phyloP scores from a whole-genome alignment of 2,797 vertebrate species.

The Acropternis orthonyx region DNA sequence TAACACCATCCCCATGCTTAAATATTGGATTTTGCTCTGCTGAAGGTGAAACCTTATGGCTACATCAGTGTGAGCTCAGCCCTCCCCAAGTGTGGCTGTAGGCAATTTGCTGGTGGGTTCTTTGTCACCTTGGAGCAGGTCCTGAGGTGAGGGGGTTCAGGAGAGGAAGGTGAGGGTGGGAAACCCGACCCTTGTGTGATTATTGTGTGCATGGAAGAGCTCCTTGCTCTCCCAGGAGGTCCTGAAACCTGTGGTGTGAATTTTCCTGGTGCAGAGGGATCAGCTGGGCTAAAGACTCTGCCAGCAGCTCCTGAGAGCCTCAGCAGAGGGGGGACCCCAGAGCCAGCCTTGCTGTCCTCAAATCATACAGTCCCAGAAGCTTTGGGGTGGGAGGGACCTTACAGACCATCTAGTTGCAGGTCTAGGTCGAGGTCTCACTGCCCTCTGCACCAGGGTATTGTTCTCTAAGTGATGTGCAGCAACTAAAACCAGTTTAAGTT shows the following conservation, averaged over 20 bases:
- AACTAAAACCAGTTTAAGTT: background rate
- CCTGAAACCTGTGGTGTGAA: background rate
- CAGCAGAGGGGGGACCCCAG: background rate
- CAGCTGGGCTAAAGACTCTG: background rate
- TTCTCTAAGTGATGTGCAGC: background rate
- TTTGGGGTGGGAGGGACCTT: background rate
- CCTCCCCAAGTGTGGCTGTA: background rate
- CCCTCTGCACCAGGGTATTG: background rate
- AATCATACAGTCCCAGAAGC: background rate
- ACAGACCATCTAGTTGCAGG: background rate
- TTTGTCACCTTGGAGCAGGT: background rate
- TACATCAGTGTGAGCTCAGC: background rate
- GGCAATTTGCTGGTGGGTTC: background rate
- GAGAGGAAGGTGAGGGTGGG: background rate
- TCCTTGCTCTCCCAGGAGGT: background rate
- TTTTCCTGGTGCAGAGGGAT: too few relatives aligned
- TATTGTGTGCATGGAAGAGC: background rate
- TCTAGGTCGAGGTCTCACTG: accelerated
- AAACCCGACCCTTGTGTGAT: background rate
- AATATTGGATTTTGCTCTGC: background rate
- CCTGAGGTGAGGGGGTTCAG: background rate
- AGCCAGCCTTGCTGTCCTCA: background rate
- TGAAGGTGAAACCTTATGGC: background rate
- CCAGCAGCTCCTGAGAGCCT: background rate
- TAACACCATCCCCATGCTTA: background rate